Conservation (phyloP, 2,113 vertebrate species). For the Alexandromys fortis region DNA sequence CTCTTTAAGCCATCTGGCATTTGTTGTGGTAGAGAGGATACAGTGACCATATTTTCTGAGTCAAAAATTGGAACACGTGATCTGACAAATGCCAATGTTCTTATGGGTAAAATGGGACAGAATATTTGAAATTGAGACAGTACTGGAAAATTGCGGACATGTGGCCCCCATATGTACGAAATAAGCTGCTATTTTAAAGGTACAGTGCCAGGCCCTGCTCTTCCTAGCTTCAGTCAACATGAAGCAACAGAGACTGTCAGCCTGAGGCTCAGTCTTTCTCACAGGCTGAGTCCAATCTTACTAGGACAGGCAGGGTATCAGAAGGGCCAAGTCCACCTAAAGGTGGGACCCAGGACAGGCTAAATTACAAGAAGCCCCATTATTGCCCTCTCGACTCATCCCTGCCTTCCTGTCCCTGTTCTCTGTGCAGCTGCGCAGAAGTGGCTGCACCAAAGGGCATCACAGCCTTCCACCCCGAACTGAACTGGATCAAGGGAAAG, state of each 20-base stretch:
- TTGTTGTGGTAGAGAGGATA: slow-evolving; percentile 75
- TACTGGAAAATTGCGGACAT: slow-evolving; percentile 77
- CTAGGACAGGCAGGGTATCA: not conserved
- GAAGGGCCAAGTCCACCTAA: not conserved
- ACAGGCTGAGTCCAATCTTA: not conserved
- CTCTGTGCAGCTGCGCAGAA: not conserved
- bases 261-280: not conserved
- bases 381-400: not conserved
- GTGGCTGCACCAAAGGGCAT: not conserved
- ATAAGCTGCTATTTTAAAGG: slow-evolving; percentile 75
- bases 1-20: slow-evolving; percentile 80
- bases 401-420: not conserved
- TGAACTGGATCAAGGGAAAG: not conserved
- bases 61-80: slow-evolving; percentile 78
- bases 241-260: slow-evolving; percentile 17
- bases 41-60: slow-evolving; percentile 81
- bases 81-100: slow-evolving; percentile 77
- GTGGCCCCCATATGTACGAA: slow-evolving; percentile 71
- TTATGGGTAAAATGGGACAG: slow-evolving; percentile 77
- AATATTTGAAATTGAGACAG: slow-evolving; percentile 79
- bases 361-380: not conserved
- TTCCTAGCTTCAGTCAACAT: slow-evolving; percentile 38
- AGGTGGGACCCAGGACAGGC: not conserved
- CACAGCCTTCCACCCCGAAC: not conserved
- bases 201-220: slow-evolving; percentile 30